A percentile compares a stretch with the other conserved stretches of the same genome.
These are phyloP conservation scores for Neodiprion fabricii DNA, from an alignment of 1,140 invertebrate genomes.

Conservation along the genomic window DNA sequence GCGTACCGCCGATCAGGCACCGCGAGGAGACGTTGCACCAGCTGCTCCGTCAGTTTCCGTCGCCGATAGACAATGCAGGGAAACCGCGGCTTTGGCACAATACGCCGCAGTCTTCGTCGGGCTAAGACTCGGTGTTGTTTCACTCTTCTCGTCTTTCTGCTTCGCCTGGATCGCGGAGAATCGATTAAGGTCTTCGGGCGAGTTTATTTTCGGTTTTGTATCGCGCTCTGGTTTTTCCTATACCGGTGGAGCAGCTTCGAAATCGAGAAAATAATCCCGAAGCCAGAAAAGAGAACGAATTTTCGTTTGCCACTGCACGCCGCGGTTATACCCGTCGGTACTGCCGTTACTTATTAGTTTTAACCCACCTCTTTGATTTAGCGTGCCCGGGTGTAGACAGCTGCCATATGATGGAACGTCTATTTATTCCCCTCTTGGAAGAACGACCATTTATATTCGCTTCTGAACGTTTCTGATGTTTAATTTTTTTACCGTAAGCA, in stretches of 20 bases:
- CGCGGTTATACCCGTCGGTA: background rate
- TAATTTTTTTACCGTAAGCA: slow-evolving; percentile 4
- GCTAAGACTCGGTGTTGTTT: background rate
- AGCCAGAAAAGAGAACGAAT: too few species aligned
- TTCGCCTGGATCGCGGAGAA: background rate
- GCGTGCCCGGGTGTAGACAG: slow-evolving; percentile 33
- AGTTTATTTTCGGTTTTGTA: background rate
- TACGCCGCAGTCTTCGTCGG: background rate
- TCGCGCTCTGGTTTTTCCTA: background rate
- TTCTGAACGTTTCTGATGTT: slow-evolving; percentile 12
- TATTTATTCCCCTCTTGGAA: slow-evolving; percentile 40
- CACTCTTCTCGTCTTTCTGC: background rate
- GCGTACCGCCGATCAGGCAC: background rate
- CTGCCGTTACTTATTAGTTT: slow-evolving; percentile 3
- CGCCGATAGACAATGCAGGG: slow-evolving; percentile 1
- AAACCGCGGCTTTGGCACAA: background rate
- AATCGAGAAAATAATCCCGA: too few species aligned
- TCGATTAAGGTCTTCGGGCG: slow-evolving; percentile 1
- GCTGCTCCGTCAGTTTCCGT: slow-evolving; percentile 4
- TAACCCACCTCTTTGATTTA: slow-evolving; percentile 33
- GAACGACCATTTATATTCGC: slow-evolving; percentile 31
- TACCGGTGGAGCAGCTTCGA: background rate
- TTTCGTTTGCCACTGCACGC: too few species aligned
- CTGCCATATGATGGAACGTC: slow-evolving; percentile 34
- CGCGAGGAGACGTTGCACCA: background rate